Conservation (phyloP, 2,113 vertebrate species). For the Cyprinodon tularosa region DNA sequence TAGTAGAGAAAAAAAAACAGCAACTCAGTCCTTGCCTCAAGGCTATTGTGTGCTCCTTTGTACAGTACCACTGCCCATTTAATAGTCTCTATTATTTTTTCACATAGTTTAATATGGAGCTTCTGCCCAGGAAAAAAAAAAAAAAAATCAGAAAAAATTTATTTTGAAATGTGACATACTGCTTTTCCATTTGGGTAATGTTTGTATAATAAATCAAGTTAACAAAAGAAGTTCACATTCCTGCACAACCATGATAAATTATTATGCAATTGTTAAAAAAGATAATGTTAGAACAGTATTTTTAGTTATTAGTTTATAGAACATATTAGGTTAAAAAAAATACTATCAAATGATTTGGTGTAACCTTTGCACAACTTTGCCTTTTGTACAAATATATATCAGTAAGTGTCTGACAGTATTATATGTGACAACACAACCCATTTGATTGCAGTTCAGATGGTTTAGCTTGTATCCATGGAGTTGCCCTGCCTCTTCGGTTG, state of each 20-base stretch:
- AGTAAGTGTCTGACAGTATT: not conserved
- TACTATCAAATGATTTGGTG: not conserved
- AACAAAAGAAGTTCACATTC: no score
- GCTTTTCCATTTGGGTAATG: no score
- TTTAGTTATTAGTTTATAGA: not conserved
- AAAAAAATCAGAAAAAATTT: not conserved
- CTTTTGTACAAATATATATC: not conserved
- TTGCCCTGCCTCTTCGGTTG: no score
- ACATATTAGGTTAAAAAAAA: not conserved
- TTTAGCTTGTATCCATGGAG: no score
- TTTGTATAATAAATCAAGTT: no score
- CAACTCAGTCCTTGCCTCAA: constrained; percentile 12
- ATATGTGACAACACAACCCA: not conserved
- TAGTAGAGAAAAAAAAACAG: constrained; percentile 1
- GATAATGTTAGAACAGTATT: not conserved
- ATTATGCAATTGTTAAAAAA: not conserved
- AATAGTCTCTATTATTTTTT: not conserved
- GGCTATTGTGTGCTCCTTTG: not conserved
- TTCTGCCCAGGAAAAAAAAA: not conserved
- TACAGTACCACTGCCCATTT: not conserved
- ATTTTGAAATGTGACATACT: no score
- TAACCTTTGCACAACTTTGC: not conserved
- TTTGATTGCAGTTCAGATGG: no score
- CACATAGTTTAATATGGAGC: not conserved
- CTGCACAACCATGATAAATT: not conserved